Base-by-base conservation (phyloP, 2,888 invertebrate species). In the Biston stratarius region DNA sequence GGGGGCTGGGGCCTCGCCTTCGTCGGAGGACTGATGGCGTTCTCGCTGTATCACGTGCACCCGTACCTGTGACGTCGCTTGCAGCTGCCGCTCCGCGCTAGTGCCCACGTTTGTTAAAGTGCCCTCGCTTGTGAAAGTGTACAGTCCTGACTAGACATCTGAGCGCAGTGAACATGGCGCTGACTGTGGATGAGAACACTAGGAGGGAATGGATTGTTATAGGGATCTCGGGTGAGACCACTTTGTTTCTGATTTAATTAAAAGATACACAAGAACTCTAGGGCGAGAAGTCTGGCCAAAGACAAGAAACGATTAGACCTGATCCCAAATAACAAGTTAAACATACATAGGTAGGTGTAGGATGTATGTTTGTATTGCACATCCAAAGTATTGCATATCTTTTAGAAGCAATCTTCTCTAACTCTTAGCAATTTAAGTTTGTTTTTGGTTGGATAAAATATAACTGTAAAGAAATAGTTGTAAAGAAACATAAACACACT, bases 11-110 rank as follows among this genome's bases (percentile, higher is more conserved):
- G 96, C 0, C 87, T 96, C 1, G 85, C 94, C 62, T 96, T 96
- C 80, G 87, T 96, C 68, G 96, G 96, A 58, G 95, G 96, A 42
- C 94, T 96, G 61, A 94, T 95, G 83, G 74, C 92, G 0, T 96
- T 95, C 82, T 96, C 96, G 0, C 74, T 95, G 9, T 95, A 95
- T 83, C 96, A 96, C 79, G 77, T 95, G 14, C 78, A 83, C 53
- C 88, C 81, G 0, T 71, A 82, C 42, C 71, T 85, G 11, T 77
- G 60, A 56, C 47, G 8, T 9, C 24, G 40, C 53, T 0, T 7
- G 11, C 15, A 6, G 24, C 52, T 5, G 36, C 14, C n/a, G n/a
- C 51, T 0, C 7, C 14, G n/a, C 51, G 36, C 8, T 7, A 38
- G 24, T 24, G 24, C 24, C 24, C 24, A 24, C 24, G 0, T 24